Evolutionary conservation across 1,140 invertebrate species (phyloP).

Genomic region (Temnothorax nylanderi): DNA sequence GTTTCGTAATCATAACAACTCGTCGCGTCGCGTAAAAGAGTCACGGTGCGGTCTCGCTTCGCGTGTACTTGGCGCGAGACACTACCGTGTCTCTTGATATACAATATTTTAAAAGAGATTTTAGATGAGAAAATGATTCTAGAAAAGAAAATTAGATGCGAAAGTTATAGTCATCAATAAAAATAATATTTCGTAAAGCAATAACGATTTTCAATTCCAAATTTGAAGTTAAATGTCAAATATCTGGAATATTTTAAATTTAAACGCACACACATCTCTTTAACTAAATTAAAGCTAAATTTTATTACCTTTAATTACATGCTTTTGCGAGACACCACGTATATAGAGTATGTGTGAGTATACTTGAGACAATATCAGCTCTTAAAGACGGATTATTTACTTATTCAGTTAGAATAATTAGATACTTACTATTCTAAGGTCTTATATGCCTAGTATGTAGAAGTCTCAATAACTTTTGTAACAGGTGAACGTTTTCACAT

Average conservation of each 20-base stretch:
- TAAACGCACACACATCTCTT: neutral
- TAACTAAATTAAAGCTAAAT: neutral
- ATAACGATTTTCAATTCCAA: neutral
- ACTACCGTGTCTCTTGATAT: too few relatives aligned
- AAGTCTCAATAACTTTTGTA: constrained; percentile 1
- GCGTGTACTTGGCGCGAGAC: too few relatives aligned
- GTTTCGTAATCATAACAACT: neutral
- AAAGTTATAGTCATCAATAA: neutral
- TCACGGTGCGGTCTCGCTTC: too few relatives aligned
- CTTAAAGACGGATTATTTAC: constrained; percentile 40
- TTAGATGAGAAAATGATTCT: too few relatives aligned
- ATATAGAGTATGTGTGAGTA: neutral
- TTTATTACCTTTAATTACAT: neutral
- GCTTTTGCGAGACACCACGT: neutral
- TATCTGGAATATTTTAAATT: neutral
- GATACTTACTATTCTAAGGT: neutral
- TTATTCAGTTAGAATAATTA: constrained; percentile 35
- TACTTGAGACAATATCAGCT: neutral
- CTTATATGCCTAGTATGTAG: neutral
- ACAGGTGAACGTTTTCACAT: constrained; percentile 48
- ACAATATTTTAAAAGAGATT: neutral
- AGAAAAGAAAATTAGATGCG: neutral
- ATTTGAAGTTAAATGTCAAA: neutral
- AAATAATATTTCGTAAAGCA: neutral
- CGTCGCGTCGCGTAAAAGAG: too few relatives aligned